Percentiles rank a stretch among this genome's conserved stretches.
Evolutionary conservation across 2,888 invertebrate genomes (phyloP).

Genomic region (Orchestes rusci): DNA sequence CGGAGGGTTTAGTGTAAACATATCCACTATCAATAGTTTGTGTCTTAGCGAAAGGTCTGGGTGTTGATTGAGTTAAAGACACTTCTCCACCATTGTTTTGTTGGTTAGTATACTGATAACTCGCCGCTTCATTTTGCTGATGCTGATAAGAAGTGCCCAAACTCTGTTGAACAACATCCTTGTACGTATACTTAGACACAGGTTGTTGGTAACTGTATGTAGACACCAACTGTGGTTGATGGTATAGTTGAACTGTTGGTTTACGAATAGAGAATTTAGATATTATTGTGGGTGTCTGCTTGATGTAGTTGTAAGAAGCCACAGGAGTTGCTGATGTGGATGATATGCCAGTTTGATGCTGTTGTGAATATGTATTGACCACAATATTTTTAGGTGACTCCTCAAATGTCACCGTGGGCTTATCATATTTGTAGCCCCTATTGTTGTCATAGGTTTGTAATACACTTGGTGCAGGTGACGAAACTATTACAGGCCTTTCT

Average conservation of each 20-base stretch:
- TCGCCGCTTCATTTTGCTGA: background rate
- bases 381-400: no score
- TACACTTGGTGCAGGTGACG: constrained; percentile 17
- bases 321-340: constrained; percentile 19
- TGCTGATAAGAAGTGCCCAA: constrained; percentile 5
- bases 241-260: constrained; percentile 24
- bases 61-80: no score
- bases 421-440: no score
- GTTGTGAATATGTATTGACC: background rate
- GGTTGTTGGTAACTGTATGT: constrained; percentile 40
- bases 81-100: no score
- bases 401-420: no score
- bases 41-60: no score
- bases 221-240: constrained; percentile 28
- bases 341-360: constrained; percentile 21
- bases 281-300: constrained; percentile 29
- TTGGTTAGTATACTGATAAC: background rate
- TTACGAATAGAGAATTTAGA: constrained; percentile 23
- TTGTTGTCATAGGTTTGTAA: no score
- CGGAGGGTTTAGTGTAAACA: background rate
- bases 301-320: constrained; percentile 15
- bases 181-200: constrained; percentile 44
- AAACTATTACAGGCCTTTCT: constrained; percentile 29
- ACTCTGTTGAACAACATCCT: constrained; percentile 35
- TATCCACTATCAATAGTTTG: background rate